Conservation (phyloP, 1,140 invertebrate genomes). For the Leptoteleia sp. region DNA sequence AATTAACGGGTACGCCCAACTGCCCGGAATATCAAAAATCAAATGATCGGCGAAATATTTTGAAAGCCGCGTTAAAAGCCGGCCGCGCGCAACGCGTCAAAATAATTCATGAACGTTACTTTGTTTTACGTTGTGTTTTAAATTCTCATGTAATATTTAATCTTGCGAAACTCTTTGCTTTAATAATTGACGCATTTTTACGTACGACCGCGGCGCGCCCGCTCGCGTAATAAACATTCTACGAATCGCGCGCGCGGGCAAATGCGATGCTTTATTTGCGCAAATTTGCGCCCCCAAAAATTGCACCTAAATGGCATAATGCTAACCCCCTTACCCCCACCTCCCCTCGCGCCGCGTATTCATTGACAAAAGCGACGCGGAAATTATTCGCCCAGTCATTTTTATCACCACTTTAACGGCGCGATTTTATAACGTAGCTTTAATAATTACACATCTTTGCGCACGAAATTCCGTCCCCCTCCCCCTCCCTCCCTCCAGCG, state of each 20-base stretch:
- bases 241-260: constrained; percentile 36
- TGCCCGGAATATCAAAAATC: constrained; percentile 28
- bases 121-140: constrained; percentile 46
- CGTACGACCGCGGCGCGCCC: too few relatives aligned
- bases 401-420: constrained; percentile 3
- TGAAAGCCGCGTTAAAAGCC: constrained; percentile 22
- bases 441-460: constrained; percentile 13
- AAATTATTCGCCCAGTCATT: constrained; percentile 13
- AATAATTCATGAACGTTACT: constrained; percentile 52
- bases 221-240: constrained; percentile 30
- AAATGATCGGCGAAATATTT: constrained; percentile 39
- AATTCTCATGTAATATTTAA: constrained; percentile 52
- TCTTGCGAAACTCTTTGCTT: constrained; percentile 33
- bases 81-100: constrained; percentile 3
- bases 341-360: constrained; percentile 8
- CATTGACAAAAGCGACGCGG: constrained; percentile 14
- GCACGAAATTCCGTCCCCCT: neutral
- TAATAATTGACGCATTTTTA: constrained; percentile 52
- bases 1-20: constrained; percentile 29
- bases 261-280: constrained; percentile 36
- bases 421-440: constrained; percentile 18
- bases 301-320: constrained; percentile 1
- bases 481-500: too few relatives aligned
- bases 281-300: too few relatives aligned
- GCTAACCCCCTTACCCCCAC: too few relatives aligned